Base-by-base conservation (phyloP, 2,797 vertebrate species). In the Poecilia picta region DNA sequence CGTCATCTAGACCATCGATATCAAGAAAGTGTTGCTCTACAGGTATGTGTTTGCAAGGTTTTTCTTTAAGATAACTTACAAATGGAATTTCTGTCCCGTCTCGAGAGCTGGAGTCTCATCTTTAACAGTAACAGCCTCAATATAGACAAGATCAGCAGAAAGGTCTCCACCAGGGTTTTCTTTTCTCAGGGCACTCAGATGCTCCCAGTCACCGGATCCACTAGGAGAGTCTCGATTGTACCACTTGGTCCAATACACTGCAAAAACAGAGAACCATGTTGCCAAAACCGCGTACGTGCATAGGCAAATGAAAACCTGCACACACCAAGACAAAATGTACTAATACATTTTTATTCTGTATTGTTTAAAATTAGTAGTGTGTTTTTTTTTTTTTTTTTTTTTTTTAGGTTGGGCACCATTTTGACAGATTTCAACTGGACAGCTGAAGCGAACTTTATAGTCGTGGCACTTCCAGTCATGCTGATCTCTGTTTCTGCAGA, bases 181-280 rank as follows among this genome's bases (percentile, higher is more conserved):
- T 0, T 0, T 0, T 11, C 20, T 72, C 62, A 89, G 73, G 12
- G 6, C 0, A 0, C 0, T 59, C 31, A 88, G 31, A 47, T 1
- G 0, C 75, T 94, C 85, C 79, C 76, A 90, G 90, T 91, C 90
- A 8, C 86, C 85, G 2, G 75, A 70, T 31, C 75, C 80, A 31
- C 13, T n/a, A 51, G 88, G 84, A 59, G 78, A 0, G 31, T 90
- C 87, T 6, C 72, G n/a, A 82, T 91, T 55, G 10, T 46, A 91
- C 88, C 89, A 93, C 0, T 36, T n/a, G 15, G 87, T 92, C 91
- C 89, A 92, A 76, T 88, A 91, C 66, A 86, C 91, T 91, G 76
- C 47, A 78, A 15, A 8, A 25, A 39, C 11, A 6, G 23, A 25
- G 5, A 53, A 25, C 51, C 25, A 5, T 53, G 47, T 16, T 49